Base-by-base conservation (phyloP, 2,797 vertebrate species). In the Sarcoramphus papa region DNA sequence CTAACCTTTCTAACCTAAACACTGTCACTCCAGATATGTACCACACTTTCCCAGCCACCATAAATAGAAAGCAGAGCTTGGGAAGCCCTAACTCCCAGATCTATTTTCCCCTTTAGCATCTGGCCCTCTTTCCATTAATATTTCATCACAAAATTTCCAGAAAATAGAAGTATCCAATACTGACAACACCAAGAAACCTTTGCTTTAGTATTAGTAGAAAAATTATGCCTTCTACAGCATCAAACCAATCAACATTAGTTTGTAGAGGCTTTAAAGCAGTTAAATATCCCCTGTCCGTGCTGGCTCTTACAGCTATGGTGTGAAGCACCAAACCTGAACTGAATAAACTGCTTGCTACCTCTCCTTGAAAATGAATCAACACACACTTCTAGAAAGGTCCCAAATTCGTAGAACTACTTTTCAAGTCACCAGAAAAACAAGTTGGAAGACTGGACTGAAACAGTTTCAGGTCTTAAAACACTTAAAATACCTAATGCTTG, bases 1-100 rank as follows among this genome's bases (percentile, higher is more conserved):
- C 70, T 82, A 85, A 91, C 85, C 64, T 88, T 90, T 51, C 83
- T 76, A 93, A 77, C 56, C 84, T 87, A 56, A 97, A 89, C 68
- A 90, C 20, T 84, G 53, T 75, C 88, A 84, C 67, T 73, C 67
- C 6, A 14, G 67, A 63, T 54, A 85, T 4, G 40, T 69, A 63
- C 67, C 84, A 94, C 33, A 63, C 56, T 79, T 91, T 47, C 63
- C 28, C 65, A 88, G 47, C 8, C 56, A 88, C 74, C 64, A 60
- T 47, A 82, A 95, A 89, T 24, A 95, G 50, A 90, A 85, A 10
- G 20, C 15, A 56, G 51, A 79, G 33, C 35, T 75, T 92, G 41
- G 63, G 41, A 91, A 33, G 16, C 6, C 51, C 33, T 62, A 81
- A 50, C 50, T 75, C 22, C 47, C 67, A 73, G 22, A 76, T 6